These are phyloP conservation scores for Drosophila putrida DNA, from an alignment of 2,888 invertebrate species.

Conservation along the genomic window DNA sequence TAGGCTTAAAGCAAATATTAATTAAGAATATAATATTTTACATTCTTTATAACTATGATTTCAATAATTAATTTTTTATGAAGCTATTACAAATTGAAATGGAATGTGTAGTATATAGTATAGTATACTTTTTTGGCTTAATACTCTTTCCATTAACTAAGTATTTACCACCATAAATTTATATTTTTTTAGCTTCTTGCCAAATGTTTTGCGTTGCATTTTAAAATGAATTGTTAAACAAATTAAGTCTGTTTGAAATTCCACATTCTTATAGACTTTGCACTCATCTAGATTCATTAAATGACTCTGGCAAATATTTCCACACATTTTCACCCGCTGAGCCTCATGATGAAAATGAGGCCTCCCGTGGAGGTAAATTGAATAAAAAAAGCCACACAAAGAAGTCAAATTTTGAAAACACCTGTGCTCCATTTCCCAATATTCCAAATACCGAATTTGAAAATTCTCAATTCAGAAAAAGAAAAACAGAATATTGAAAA, in stretches of 20 bases:
- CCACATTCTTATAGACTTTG: constrained; percentile 9
- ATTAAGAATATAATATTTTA: too few relatives aligned
- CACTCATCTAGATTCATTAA: constrained; percentile 1
- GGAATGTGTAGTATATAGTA: too few relatives aligned
- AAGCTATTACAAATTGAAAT: too few relatives aligned
- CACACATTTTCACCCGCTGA: constrained; percentile 25
- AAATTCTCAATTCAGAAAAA: constrained; percentile 4
- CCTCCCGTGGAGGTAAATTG: constrained; percentile 38
- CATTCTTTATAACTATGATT: too few relatives aligned
- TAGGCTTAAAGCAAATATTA: too few relatives aligned
- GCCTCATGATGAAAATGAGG: constrained; percentile 14
- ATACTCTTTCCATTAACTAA: background rate
- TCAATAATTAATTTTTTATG: too few relatives aligned
- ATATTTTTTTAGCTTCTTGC: background rate
- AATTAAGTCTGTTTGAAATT: constrained; percentile 31
- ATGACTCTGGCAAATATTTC: constrained; percentile 35
- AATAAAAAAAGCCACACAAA: constrained; percentile 24
- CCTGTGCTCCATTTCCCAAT: constrained; percentile 67
- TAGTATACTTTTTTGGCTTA: constrained; percentile 2
- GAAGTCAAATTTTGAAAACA: constrained; percentile 49
- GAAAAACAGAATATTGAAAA: background rate
- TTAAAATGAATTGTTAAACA: constrained; percentile 8
- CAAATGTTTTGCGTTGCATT: constrained; percentile 13
- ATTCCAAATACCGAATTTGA: constrained; percentile 13
- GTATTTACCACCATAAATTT: too few relatives aligned